phyloP scores from a whole-genome alignment of 1,140 invertebrate species.

The Paracyclopina nana region DNA sequence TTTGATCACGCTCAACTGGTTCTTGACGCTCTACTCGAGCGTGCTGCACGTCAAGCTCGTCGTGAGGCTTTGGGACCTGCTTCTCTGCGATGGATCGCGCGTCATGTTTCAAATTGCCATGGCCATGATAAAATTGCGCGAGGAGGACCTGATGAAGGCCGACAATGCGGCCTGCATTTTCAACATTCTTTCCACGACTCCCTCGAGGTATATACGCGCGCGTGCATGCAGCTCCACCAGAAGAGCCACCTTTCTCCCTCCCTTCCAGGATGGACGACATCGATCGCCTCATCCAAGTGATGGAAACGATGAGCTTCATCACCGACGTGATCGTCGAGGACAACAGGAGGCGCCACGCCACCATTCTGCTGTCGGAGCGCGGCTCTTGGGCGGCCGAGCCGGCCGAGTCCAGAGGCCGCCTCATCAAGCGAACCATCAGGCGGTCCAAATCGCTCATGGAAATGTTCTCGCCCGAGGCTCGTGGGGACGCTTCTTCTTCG shows the following conservation, averaged over 20 bases:
- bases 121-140: slow-evolving; percentile 75
- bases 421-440: slow-evolving; percentile 52
- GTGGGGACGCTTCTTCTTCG: neutral
- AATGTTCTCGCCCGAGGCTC: slow-evolving; percentile 59
- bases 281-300: slow-evolving; percentile 48
- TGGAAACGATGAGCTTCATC: slow-evolving; percentile 32
- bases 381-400: slow-evolving; percentile 35
- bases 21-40: slow-evolving; percentile 89
- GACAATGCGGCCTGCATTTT: slow-evolving; percentile 93
- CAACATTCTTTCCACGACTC: slow-evolving; percentile 83
- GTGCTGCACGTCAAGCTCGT: slow-evolving; percentile 94
- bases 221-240: no score
- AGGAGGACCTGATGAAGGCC: slow-evolving; percentile 4
- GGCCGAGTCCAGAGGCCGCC: neutral
- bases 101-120: slow-evolving; percentile 89
- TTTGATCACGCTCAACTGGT: slow-evolving; percentile 91
- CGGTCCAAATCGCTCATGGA: slow-evolving; percentile 76
- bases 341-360: slow-evolving; percentile 68
- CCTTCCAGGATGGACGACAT: slow-evolving; percentile 49
- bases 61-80: slow-evolving; percentile 86
- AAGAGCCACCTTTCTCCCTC: no score
- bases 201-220: no score
- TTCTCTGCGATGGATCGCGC: slow-evolving; percentile 77
- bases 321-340: slow-evolving; percentile 72
- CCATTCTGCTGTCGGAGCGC: slow-evolving; percentile 89